Conservation (phyloP, 2,888 invertebrate genomes). For the Sylvicola cinctus region DNA sequence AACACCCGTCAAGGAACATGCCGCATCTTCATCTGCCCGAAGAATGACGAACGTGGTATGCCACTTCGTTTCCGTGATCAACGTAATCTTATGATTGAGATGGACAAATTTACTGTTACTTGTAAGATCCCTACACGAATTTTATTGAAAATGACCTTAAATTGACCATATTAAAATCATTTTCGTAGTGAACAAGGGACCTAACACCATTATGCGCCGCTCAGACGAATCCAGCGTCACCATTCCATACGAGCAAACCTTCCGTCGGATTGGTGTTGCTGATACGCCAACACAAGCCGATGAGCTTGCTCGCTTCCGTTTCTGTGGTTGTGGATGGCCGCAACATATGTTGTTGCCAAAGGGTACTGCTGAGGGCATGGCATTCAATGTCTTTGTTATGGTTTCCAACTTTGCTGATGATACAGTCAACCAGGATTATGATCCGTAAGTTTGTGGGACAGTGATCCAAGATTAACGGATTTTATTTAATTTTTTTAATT, state of each 20-base stretch:
- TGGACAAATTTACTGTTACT: slow-evolving; percentile 47
- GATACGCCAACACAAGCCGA: slow-evolving; percentile 15
- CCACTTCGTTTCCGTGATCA: slow-evolving; percentile 42
- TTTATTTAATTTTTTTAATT: background rate
- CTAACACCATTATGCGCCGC: slow-evolving; percentile 39
- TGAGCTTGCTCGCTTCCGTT: slow-evolving; percentile 24
- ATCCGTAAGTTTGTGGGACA: background rate
- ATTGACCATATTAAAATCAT: background rate
- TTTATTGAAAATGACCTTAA: background rate
- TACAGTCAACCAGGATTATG: slow-evolving; percentile 1
- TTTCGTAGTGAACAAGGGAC: slow-evolving; percentile 40
- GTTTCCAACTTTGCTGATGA: slow-evolving; percentile 51
- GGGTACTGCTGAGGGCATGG: slow-evolving; percentile 42
- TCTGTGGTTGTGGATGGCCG: slow-evolving; percentile 34
- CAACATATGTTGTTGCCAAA: slow-evolving; percentile 60
- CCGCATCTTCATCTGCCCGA: slow-evolving; percentile 50
- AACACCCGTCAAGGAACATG: slow-evolving; percentile 4
- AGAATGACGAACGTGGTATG: slow-evolving; percentile 43
- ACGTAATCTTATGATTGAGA: slow-evolving; percentile 45
- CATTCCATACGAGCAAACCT: slow-evolving; percentile 62
- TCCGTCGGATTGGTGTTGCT: slow-evolving; percentile 34
- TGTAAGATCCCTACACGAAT: slow-evolving; percentile 28
- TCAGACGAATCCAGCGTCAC: slow-evolving; percentile 59
- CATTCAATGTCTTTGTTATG: slow-evolving; percentile 54
- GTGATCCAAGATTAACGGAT: background rate